Evolutionary conservation across 2,113 vertebrate genomes (phyloP).

Genomic region (Xenus cinereus): DNA sequence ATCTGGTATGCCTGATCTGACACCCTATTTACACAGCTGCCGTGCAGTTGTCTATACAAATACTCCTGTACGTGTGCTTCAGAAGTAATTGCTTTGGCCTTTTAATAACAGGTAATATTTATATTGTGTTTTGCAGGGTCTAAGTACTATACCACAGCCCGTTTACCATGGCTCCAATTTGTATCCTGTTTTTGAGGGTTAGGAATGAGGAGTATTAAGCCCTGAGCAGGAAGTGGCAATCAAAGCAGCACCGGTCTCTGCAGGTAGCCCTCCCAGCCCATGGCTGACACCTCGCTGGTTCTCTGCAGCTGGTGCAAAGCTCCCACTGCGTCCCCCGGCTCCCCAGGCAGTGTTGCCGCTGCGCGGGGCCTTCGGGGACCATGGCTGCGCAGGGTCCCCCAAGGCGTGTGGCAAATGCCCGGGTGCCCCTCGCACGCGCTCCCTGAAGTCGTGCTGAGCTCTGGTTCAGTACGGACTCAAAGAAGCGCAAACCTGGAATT

Average conservation of each 20-base stretch:
- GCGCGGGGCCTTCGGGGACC: neutral
- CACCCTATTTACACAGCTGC: neutral
- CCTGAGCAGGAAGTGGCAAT: neutral
- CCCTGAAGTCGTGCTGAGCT: neutral
- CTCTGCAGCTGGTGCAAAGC: neutral
- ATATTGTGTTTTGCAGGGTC: neutral
- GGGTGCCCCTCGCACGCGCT: fast-evolving
- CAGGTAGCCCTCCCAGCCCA: neutral
- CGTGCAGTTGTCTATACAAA: neutral
- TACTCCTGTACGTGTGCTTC: neutral
- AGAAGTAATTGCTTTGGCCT: neutral
- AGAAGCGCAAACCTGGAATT: neutral
- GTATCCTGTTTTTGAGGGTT: neutral
- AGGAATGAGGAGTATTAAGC: neutral
- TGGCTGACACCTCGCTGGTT: fast-evolving
- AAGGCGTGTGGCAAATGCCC: neutral
- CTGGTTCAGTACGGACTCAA: neutral
- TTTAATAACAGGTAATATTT: neutral
- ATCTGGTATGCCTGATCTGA: neutral
- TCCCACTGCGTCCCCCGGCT: neutral
- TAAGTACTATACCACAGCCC: neutral
- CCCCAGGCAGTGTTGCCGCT: neutral
- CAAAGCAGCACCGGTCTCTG: neutral
- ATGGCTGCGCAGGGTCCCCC: neutral
- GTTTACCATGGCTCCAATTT: neutral